phyloP scores from a whole-genome alignment of 2,797 vertebrate genomes.

The Oophaga sylvatica region DNA sequence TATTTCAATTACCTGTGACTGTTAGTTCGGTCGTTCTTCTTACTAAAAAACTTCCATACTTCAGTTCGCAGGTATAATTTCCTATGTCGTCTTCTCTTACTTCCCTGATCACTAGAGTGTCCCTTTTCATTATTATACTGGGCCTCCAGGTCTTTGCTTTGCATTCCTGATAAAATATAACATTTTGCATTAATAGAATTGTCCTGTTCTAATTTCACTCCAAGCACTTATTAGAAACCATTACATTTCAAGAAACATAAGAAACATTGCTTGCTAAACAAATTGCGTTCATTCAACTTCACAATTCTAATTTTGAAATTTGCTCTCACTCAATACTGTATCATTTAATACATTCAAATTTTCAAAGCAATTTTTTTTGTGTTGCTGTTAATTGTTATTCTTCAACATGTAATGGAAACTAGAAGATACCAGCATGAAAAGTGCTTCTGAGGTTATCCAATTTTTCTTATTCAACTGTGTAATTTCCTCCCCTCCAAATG shows the following conservation, averaged over 20 bases:
- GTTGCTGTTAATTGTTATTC: too few species aligned
- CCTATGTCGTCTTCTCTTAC: constrained; percentile 97
- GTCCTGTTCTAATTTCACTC: not conserved
- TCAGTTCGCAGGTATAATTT: constrained; percentile 97
- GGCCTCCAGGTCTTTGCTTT: constrained; percentile 89
- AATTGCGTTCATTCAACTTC: not conserved
- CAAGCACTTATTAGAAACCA: not conserved
- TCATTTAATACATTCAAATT: too few species aligned
- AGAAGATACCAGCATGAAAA: too few species aligned
- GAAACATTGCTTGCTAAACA: too few species aligned
- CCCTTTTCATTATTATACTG: constrained; percentile 87
- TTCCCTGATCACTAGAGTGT: constrained; percentile 88
- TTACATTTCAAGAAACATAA: not conserved
- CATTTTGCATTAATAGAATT: not conserved
- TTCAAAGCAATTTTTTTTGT: too few species aligned
- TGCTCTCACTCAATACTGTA: too few species aligned
- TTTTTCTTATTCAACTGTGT: too few species aligned
- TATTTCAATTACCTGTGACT: constrained; percentile 84
- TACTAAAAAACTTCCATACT: constrained; percentile 90
- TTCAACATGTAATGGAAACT: too few species aligned
- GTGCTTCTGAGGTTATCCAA: too few species aligned
- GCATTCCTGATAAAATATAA: constrained; percentile 84
- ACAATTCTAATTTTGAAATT: not conserved
- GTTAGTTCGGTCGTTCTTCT: constrained; percentile 92
- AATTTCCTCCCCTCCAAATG: too few species aligned